phyloP scores from a whole-genome alignment of 2,888 invertebrate genomes.

The Brenthis ino region DNA sequence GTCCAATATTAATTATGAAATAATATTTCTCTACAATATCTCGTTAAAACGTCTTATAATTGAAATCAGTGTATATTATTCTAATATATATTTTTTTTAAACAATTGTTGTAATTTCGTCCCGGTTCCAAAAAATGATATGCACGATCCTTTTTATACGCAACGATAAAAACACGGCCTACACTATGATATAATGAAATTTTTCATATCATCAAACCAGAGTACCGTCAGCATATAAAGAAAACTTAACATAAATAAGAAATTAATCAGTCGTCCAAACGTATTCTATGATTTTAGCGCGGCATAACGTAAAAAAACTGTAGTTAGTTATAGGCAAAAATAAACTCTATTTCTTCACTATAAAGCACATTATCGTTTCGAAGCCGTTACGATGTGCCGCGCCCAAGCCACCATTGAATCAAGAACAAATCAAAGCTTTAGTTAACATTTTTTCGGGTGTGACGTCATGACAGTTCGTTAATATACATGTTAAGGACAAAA shows the following conservation, averaged over 20 bases:
- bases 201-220: slow-evolving; percentile 42
- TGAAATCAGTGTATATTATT: slow-evolving; percentile 41
- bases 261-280: slow-evolving; percentile 39
- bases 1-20: slow-evolving; percentile 42
- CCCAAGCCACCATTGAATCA: slow-evolving; percentile 74
- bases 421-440: slow-evolving; percentile 80
- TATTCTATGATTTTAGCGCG: slow-evolving; percentile 36
- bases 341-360: slow-evolving; percentile 30
- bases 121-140: slow-evolving; percentile 64
- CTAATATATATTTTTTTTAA: slow-evolving; percentile 44
- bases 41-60: slow-evolving; percentile 61
- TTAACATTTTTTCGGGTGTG: slow-evolving; percentile 51
- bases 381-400: slow-evolving; percentile 53
- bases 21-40: slow-evolving; percentile 47
- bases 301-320: slow-evolving; percentile 27
- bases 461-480: slow-evolving; percentile 48
- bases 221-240: slow-evolving; percentile 46
- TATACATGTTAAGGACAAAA: slow-evolving; percentile 36
- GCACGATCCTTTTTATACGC: slow-evolving; percentile 62
- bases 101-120: slow-evolving; percentile 29
- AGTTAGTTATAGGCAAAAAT: slow-evolving; percentile 28
- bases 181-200: slow-evolving; percentile 12
- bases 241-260: slow-evolving; percentile 34
- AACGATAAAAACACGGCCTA: slow-evolving; percentile 42
- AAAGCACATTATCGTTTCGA: slow-evolving; percentile 39